Conservation (phyloP, 2,113 vertebrate species). For the Colossoma macropomum region DNA sequence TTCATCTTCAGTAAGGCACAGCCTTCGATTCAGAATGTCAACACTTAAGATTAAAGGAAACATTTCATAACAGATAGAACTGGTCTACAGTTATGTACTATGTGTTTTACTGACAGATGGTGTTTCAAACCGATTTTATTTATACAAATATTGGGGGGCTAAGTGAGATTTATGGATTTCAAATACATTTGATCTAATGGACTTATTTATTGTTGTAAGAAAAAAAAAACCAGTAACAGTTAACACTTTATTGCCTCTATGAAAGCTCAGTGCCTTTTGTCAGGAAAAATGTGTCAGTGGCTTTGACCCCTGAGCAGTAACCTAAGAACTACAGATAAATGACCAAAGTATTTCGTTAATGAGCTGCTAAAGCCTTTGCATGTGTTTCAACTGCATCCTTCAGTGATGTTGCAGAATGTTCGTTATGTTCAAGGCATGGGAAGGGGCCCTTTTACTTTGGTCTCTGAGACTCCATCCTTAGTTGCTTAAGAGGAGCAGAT, state of each 20-base stretch:
- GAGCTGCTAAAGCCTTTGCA: neutral
- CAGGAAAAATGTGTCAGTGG: too few relatives aligned
- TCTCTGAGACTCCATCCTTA: neutral
- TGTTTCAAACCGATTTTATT: too few relatives aligned
- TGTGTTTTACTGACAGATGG: too few relatives aligned
- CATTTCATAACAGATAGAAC: too few relatives aligned
- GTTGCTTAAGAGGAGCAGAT: neutral
- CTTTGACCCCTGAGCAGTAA: neutral
- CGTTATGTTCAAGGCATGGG: neutral
- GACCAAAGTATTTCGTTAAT: neutral
- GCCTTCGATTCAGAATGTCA: too few relatives aligned
- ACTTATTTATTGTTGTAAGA: neutral
- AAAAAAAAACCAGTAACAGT: neutral
- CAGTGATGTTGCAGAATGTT: neutral
- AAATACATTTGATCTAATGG: neutral
- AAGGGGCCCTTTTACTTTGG: neutral
- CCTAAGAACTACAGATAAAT: neutral
- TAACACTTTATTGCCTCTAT: neutral
- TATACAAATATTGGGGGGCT: too few relatives aligned
- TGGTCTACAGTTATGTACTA: too few relatives aligned
- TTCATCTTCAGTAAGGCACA: too few relatives aligned
- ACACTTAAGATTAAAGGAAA: too few relatives aligned
- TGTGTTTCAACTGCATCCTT: neutral
- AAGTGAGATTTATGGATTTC: neutral
- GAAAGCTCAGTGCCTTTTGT: neutral